Percentiles rank a stretch among this genome's conserved stretches.
Evolutionary conservation across 2,888 invertebrate genomes (phyloP).

Genomic region (Cabera pusaria): DNA sequence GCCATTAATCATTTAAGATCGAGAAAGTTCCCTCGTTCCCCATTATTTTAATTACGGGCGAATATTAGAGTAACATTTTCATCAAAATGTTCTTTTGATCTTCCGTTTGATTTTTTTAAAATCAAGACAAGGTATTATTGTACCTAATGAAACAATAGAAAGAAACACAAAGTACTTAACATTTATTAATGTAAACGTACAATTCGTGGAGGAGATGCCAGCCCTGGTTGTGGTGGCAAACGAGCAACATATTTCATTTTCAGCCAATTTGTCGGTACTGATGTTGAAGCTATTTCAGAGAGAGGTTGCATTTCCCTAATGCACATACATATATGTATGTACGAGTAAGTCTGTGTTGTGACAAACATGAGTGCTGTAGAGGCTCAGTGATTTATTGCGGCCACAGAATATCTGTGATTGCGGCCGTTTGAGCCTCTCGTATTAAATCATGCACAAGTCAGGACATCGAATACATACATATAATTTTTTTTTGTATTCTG

Average conservation of each 20-base stretch:
- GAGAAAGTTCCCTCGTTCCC: constrained; percentile 20
- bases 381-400: constrained; percentile 15
- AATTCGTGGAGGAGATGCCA: background rate
- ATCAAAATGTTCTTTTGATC: constrained; percentile 10
- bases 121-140: background rate
- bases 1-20: constrained; percentile 28
- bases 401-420: too few relatives aligned
- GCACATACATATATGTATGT: constrained; percentile 9
- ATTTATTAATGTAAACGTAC: constrained; percentile 8
- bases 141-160: too few relatives aligned
- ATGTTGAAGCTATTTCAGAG: background rate
- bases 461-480: constrained; percentile 5
- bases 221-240: constrained; percentile 1
- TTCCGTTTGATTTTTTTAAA: constrained; percentile 1
- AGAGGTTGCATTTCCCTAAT: constrained; percentile 16
- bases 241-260: constrained; percentile 10
- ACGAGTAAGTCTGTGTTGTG: constrained; percentile 8
- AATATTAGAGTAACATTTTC: constrained; percentile 19
- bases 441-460: constrained; percentile 15
- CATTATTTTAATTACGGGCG: constrained; percentile 26
- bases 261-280: constrained; percentile 5
- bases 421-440: constrained; percentile 2
- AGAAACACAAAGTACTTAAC: too few relatives aligned
- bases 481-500: too few relatives aligned
- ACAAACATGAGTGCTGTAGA: constrained; percentile 13